Base-by-base conservation (phyloP, 2,888 invertebrate species). In the Latrodectus hesperus region DNA sequence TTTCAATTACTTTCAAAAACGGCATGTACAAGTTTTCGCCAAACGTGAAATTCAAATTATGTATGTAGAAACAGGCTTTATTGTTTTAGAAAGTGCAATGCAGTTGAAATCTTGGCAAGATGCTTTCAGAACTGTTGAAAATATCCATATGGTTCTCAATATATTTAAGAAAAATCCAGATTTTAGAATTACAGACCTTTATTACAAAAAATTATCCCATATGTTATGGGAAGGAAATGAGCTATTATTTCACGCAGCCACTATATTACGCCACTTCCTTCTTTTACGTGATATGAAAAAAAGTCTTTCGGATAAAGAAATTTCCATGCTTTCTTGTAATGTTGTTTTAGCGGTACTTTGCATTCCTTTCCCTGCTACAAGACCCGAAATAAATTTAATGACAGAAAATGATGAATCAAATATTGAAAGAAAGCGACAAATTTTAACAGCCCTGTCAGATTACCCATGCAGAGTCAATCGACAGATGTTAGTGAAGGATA, bases 31-130 rank as follows among this genome's bases (percentile, higher is more conserved):
- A 51, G 9, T 51, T 22, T 70, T 64, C 17, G 51, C 52, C 22
- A 72, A 85, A 11, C 17, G 38, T 17, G 85, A 85, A 52, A 17
- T 49, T 12, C 70, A 51, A 51, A 17, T 17, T 10, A 16, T 85
- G 11, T 85, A 65, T 71, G 53, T 85, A 17, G 79, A 85, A 76
- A 85, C 85, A 8, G 75, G 74, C 9, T 70, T 79, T 17, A 11
- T 52, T 52, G 70, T 80, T 38, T 53, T 85, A 17, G 80, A 85
- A 22, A 64, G 75, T 53, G 71, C 80, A 9, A 16, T 85, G 14
- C 51, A 52, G 38, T n/a, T 85, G 14, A 80, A 85, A 60, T 11
- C 80, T 22, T 85, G 85, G 85, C 71, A 65, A 16, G 85, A 85
- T 64, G 85, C 80, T 51, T 85, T 79, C 38, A 85, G 67, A 71